phyloP scores from a whole-genome alignment of 2,797 vertebrate genomes.

The Chrosomus eos region DNA sequence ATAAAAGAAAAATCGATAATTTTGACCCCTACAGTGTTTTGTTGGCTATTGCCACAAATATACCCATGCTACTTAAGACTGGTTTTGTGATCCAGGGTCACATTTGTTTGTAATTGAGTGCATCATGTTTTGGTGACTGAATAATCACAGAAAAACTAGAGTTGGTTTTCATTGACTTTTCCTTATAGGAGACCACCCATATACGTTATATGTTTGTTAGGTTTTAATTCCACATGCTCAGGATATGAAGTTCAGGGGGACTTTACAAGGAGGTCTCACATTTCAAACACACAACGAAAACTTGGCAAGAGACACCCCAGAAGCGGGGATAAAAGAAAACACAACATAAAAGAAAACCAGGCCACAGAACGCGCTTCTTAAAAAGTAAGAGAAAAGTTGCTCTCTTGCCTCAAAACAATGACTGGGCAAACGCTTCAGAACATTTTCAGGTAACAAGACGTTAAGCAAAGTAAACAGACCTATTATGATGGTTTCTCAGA shows the following conservation, averaged over 20 bases:
- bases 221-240: slow-evolving; percentile 23
- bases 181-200: slow-evolving; percentile 30
- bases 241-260: slow-evolving; percentile 37
- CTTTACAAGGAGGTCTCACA: slow-evolving; percentile 35
- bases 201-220: background rate
- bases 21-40: too few species aligned
- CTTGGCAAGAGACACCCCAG: slow-evolving; percentile 35
- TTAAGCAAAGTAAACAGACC: background rate
- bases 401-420: background rate
- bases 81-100: too few species aligned
- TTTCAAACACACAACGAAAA: slow-evolving; percentile 49
- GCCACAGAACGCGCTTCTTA: background rate
- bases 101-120: background rate
- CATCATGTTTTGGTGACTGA: background rate
- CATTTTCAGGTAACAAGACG: background rate
- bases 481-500: background rate
- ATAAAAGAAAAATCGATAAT: too few species aligned
- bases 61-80: too few species aligned
- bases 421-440: background rate
- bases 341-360: slow-evolving; percentile 28
- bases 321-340: slow-evolving; percentile 35
- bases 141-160: background rate
- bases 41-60: too few species aligned
- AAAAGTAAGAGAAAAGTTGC: background rate
- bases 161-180: slow-evolving; percentile 5